Evolutionary conservation across 1,140 invertebrate genomes (phyloP).

Genomic region (Hyposmocoma kahamanoa): DNA sequence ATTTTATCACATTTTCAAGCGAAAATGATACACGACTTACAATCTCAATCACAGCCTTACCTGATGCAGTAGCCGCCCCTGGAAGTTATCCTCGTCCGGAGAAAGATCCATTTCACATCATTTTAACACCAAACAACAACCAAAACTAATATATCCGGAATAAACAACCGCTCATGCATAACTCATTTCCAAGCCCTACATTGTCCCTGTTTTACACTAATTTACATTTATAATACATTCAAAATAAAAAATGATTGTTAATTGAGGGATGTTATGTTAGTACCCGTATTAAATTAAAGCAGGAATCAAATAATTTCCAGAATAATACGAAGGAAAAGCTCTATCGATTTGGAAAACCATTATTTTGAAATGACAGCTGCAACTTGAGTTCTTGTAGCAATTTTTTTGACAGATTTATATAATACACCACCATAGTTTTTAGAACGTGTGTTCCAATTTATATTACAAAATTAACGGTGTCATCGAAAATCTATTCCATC

Average conservation of each 20-base stretch:
- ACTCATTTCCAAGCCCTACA: slow-evolving; percentile 9
- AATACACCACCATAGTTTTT: background rate
- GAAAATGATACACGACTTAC: no score
- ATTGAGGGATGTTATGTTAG: background rate
- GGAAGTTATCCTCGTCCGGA: slow-evolving; percentile 87
- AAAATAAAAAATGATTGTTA: background rate
- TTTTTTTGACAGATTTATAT: background rate
- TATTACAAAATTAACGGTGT: background rate
- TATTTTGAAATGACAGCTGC: background rate
- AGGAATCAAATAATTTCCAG: background rate
- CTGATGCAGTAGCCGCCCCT: slow-evolving; percentile 85
- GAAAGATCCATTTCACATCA: slow-evolving; percentile 75
- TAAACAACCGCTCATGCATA: slow-evolving; percentile 46
- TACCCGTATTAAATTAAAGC: slow-evolving; percentile 3
- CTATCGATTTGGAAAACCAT: background rate
- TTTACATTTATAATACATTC: background rate
- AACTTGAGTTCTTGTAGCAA: background rate
- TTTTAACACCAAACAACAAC: slow-evolving; percentile 21
- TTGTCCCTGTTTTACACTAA: background rate
- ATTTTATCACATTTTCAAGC: no score
- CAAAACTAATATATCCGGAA: slow-evolving; percentile 37
- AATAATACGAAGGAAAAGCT: background rate
- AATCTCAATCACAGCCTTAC: no score
- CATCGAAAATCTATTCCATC: background rate
- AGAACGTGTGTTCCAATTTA: background rate